Evolutionary conservation across 2,888 invertebrate species (phyloP).

Genomic region (Drosophila maculinotata): DNA sequence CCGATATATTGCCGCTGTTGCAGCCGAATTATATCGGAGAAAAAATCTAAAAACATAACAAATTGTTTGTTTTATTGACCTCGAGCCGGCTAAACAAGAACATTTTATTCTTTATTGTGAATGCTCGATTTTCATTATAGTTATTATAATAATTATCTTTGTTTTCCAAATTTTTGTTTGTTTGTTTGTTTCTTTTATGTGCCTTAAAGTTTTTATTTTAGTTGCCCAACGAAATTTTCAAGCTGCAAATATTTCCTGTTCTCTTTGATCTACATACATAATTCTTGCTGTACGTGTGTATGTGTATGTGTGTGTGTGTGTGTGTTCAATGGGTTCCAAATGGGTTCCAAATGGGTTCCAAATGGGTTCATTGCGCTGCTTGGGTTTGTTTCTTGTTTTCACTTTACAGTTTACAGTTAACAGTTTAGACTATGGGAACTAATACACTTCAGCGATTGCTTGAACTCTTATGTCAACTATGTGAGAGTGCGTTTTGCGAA

Average conservation of each 20-base stretch:
- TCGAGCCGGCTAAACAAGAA: too few species aligned
- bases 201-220: conserved; percentile 16
- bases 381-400: conserved; percentile 14
- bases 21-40: too few species aligned
- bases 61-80: too few species aligned
- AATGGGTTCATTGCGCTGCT: conserved; percentile 12
- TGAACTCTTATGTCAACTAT: background rate
- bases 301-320: conserved; percentile 6
- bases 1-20: too few species aligned
- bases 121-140: conserved; percentile 36
- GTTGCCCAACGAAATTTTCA: conserved; percentile 12
- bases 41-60: too few species aligned
- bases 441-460: background rate
- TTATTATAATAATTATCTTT: conserved; percentile 28
- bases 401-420: too few species aligned
- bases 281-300: conserved; percentile 13
- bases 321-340: background rate
- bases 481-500: too few species aligned
- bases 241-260: conserved; percentile 23
- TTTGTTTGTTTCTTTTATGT: conserved; percentile 12
- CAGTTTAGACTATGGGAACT: background rate
- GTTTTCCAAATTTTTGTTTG: conserved; percentile 2
- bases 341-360: conserved; percentile 12
- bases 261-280: conserved; percentile 14
- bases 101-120: conserved; percentile 56